These are phyloP conservation scores for Andrena bicolor DNA, from an alignment of 2,888 invertebrate species.

Conservation along the genomic window DNA sequence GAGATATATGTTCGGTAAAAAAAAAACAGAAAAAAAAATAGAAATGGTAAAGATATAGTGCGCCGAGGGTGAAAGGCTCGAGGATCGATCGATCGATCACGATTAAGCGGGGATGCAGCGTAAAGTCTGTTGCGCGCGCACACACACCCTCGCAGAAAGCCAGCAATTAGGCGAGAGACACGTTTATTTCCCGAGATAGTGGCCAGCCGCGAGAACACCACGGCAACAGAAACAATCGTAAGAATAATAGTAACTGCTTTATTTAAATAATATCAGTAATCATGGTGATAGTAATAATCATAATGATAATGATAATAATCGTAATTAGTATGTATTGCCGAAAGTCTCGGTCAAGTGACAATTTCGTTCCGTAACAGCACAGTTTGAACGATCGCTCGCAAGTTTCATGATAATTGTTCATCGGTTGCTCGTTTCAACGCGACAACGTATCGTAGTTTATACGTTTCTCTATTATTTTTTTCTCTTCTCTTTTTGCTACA, in stretches of 20 bases:
- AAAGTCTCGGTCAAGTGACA: conserved; percentile 68
- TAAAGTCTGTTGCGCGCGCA: background rate
- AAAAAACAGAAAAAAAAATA: conserved; percentile 55
- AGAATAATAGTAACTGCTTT: conserved; percentile 72
- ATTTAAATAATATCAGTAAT: conserved; percentile 73
- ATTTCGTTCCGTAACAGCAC: conserved; percentile 57
- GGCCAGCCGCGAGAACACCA: conserved; percentile 5
- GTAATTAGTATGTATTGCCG: conserved; percentile 73
- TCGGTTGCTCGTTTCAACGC: conserved; percentile 12
- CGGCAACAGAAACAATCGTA: conserved; percentile 63
- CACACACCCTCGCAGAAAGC: background rate
- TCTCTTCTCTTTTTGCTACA: background rate
- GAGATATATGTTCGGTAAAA: conserved; percentile 64
- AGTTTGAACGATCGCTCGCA: conserved; percentile 58
- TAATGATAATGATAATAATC: conserved; percentile 71
- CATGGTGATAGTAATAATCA: conserved; percentile 56
- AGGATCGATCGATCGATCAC: conserved; percentile 11
- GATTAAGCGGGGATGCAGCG: background rate
- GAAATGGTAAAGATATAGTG: conserved; percentile 64
- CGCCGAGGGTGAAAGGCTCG: conserved; percentile 59
- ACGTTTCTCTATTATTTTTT: conserved; percentile 1
- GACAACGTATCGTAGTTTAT: conserved; percentile 5
- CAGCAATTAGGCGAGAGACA: background rate
- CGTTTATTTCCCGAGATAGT: background rate
- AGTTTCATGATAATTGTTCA: conserved; percentile 45